Evolutionary conservation across 2,113 vertebrate species (phyloP).

Genomic region (Amphilophus citrinellus): DNA sequence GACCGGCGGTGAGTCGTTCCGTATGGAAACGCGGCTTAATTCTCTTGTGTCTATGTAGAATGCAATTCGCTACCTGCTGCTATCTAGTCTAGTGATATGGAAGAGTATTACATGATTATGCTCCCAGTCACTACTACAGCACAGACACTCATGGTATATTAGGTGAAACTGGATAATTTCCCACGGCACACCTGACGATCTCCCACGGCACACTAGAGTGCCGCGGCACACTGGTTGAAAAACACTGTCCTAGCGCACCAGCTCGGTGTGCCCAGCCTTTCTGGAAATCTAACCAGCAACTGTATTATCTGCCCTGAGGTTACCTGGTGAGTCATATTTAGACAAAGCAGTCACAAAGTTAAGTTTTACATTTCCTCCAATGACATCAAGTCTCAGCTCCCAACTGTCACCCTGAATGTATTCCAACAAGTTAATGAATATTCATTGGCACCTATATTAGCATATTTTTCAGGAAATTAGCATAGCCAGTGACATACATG

Average conservation of each 20-base stretch:
- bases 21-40: too few species aligned
- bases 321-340: background rate
- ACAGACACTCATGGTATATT: too few species aligned
- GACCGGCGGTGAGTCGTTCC: too few species aligned
- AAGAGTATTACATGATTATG: too few species aligned
- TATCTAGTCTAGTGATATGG: too few species aligned
- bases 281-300: background rate
- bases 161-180: too few species aligned
- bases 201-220: too few species aligned
- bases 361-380: slow-evolving; percentile 14
- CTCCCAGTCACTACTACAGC: too few species aligned
- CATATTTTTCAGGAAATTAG: slow-evolving; percentile 55
- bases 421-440: slow-evolving; percentile 56
- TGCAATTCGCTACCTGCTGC: too few species aligned
- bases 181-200: too few species aligned
- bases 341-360: background rate
- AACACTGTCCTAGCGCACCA: background rate
- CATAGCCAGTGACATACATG: slow-evolving; percentile 58
- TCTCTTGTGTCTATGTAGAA: too few species aligned
- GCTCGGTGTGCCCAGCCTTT: background rate
- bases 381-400: slow-evolving; percentile 36
- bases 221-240: too few species aligned
- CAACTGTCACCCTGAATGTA: slow-evolving; percentile 34
- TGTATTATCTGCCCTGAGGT: background rate
- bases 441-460: slow-evolving; percentile 48